Conservation (phyloP, 2,797 vertebrate species). For the Alectoris magna region DNA sequence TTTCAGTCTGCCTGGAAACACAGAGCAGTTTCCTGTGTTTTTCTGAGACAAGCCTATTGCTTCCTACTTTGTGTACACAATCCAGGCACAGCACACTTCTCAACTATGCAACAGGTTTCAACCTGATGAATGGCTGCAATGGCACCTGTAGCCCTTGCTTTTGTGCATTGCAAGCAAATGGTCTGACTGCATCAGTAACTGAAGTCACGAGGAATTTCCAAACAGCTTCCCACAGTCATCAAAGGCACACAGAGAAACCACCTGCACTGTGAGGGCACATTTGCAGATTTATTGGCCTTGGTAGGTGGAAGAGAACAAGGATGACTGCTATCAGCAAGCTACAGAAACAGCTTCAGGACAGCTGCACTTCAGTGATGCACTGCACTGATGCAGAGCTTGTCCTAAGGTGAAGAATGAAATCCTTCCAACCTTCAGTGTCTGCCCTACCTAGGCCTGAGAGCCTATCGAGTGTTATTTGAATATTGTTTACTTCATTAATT, state of each 20-base stretch:
- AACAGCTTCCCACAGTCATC: rapidly evolving
- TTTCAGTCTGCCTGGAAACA: neutral
- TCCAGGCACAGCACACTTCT: neutral
- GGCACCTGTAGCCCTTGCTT: neutral
- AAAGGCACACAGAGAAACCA: neutral
- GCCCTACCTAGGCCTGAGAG: neutral
- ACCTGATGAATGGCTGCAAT: neutral
- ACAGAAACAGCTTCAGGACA: neutral
- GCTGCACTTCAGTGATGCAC: neutral
- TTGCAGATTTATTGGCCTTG: neutral
- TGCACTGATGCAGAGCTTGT: neutral
- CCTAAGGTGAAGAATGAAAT: neutral
- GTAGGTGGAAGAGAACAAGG: neutral
- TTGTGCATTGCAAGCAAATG: neutral
- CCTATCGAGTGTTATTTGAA: neutral
- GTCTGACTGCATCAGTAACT: rapidly evolving
- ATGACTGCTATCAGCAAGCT: neutral
- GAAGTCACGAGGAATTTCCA: neutral
- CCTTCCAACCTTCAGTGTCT: neutral
- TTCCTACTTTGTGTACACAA: neutral
- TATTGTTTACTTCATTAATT: slow-evolving; percentile 63
- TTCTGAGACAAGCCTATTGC: neutral
- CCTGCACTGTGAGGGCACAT: rapidly evolving
- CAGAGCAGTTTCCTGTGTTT: neutral
- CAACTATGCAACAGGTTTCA: neutral